These are phyloP conservation scores for Rallus limicola DNA, from an alignment of 2,113 vertebrate species.

Conservation along the genomic window DNA sequence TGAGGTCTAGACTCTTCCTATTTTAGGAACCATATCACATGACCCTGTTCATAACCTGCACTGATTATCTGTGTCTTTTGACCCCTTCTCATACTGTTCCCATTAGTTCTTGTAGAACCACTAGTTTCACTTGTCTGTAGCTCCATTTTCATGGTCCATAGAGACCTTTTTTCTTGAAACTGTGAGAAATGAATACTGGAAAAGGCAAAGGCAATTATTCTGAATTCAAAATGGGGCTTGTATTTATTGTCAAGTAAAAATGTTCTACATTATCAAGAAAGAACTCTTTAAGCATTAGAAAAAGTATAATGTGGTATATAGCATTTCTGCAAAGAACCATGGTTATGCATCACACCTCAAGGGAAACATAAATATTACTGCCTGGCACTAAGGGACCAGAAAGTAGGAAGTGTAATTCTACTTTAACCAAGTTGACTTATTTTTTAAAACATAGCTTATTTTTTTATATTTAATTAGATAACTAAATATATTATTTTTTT, in stretches of 20 bases:
- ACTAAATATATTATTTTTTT: not conserved
- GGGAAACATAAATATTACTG: not conserved
- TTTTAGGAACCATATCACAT: not conserved
- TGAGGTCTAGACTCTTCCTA: not conserved
- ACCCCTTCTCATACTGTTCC: not conserved
- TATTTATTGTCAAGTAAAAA: not conserved
- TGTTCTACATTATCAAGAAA: not conserved
- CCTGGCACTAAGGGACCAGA: not conserved
- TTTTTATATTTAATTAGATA: not conserved
- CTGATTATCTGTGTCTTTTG: not conserved
- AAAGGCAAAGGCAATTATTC: not conserved
- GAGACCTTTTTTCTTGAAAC: not conserved
- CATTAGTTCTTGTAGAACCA: not conserved
- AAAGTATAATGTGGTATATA: not conserved
- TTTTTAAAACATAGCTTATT: not conserved
- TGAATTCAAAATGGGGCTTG: not conserved
- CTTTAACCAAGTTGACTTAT: not conserved
- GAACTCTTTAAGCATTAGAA: not conserved
- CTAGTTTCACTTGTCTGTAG: not conserved
- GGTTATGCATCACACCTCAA: not conserved
- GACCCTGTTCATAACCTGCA: not conserved
- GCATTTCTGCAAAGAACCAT: not conserved
- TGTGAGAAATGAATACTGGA: not conserved
- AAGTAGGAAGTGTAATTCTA: not conserved
- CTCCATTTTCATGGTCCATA: not conserved